Base-by-base conservation (phyloP, 1,140 invertebrate species). In the Drosophila parabipectinata region DNA sequence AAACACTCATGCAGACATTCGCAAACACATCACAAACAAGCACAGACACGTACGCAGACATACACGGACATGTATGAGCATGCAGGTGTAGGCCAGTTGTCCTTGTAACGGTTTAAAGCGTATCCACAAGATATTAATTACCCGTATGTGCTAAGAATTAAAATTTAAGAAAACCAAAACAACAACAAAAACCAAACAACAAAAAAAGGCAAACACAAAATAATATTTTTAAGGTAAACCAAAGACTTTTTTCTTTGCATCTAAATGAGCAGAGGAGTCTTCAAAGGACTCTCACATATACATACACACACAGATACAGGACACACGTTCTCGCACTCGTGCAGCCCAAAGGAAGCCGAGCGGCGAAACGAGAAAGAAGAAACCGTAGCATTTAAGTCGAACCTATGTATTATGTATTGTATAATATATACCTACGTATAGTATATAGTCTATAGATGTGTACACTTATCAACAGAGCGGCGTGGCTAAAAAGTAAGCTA, bases 201-300 rank as follows among this genome's bases (percentile, higher is more conserved):
- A 61, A 48, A 32, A 26, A 50, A 72, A 50, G 41, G 50, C 47
- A 52, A 50, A 57, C 15, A 71, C 54, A 63, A 62, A 78, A 84
- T 72, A 74, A 76, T 85, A 85, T 72, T 88, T 90, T 74, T 89
- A 90, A 89, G 85, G 85, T 78, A 89, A 89, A 89, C 84, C 84
- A 89, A 89, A 89, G 84, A 89, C 85, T 89, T 89, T 89, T 80
- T 89, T 90, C 81, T 89, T 89, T 89, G 84, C 77, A 83, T 75
- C 77, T 78, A 72, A 77, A 68, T 72, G 63, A 85, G 61, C 61
- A 57, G 39, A 64, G 60, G 44, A 71, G 53, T 69, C 67, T 69
- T 71, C 67, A 69, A 71, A 71, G 67, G 67, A 71, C 67, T 69
- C 64, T 32, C 63, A 45, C 24, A 66, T 14, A 71, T 44, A 54